Percentiles rank a stretch among this genome's conserved stretches.
phyloP scores from a whole-genome alignment of 2,888 invertebrate genomes.

The Chymomyza fuscimana region DNA sequence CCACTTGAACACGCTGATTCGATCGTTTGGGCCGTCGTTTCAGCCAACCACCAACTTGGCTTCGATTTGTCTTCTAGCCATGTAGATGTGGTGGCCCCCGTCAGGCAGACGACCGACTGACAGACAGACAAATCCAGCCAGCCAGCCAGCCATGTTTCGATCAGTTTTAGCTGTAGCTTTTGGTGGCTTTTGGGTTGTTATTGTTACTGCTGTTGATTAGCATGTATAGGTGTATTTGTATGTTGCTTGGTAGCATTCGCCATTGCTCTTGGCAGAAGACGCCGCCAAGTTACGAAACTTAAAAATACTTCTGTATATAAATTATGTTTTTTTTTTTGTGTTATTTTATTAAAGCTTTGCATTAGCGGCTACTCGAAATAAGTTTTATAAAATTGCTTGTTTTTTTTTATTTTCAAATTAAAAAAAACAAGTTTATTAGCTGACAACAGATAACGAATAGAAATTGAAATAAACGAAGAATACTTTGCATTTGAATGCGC shows the following conservation, averaged over 20 bases:
- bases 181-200: constrained; percentile 47
- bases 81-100: constrained; percentile 22
- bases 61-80: constrained; percentile 42
- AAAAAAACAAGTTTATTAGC: not conserved
- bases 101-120: not conserved
- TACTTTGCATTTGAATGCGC: not conserved
- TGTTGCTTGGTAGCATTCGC: constrained; percentile 10
- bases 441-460: not conserved
- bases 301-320: not conserved
- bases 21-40: not conserved
- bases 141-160: constrained; percentile 19
- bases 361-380: not conserved
- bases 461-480: not conserved
- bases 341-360: no score
- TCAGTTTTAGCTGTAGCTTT: constrained; percentile 53
- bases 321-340: constrained; percentile 14
- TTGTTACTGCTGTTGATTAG: constrained; percentile 50
- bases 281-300: constrained; percentile 50
- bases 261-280: constrained; percentile 41
- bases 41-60: constrained; percentile 18
- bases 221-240: constrained; percentile 38
- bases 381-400: not conserved
- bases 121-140: not conserved
- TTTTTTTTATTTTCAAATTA: not conserved
- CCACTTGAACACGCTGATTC: constrained; percentile 4